Evolutionary conservation across 2,113 vertebrate genomes (phyloP), one percentile per base, ranked within the genome.

Genomic region (Neodontobutis hainanensis): DNA sequence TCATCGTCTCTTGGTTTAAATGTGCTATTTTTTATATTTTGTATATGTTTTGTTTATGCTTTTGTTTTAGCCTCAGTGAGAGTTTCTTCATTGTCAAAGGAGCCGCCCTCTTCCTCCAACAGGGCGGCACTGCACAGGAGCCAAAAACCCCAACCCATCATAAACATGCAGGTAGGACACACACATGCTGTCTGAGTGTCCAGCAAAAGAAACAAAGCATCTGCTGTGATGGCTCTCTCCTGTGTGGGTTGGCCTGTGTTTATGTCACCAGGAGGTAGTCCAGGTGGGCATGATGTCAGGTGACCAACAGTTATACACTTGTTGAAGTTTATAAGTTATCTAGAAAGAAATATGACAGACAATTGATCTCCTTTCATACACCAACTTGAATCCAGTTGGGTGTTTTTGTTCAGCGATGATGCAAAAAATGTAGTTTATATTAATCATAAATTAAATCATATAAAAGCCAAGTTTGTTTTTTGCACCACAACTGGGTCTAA

Each of bases 21-120:
- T 6, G 8, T 40, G 38, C 38, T 40, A 40, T 6, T 6, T n/a
- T 8, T 40, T 40, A 40, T 36, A 8, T 36, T 3, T 32, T 12
- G 8, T 7, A 10, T 6, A 12, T 46, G n/a, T 16, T 58, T 5
- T 70, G 11, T 68, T 4, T 61, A 46, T 12, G 1, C 88, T 80
- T 16, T 19, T 68, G 16, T 88, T 85, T 36, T 92, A 99, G 96
- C 92, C 88, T 99, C 48, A 97, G 95, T 3, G 96, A 99, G 92
- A 99, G 96, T 85, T 99, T 99, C 93, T 98, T 99, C 88, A 97
- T 98, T 94, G 97, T 99, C 85, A 99, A 98, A 90, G 97, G 96
- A 56, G 97, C 97, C 1, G 97, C 97, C 35, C 94, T 99, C 71
- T 98, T 98, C 88, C 85, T 99, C 11, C 97, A 97, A 61, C 97